Evolutionary conservation across 53 echinoderm and acorn worm species (phyloP), one percentile per base, ranked within the genome.

Genomic region (Echinarachnius parma): DNA sequence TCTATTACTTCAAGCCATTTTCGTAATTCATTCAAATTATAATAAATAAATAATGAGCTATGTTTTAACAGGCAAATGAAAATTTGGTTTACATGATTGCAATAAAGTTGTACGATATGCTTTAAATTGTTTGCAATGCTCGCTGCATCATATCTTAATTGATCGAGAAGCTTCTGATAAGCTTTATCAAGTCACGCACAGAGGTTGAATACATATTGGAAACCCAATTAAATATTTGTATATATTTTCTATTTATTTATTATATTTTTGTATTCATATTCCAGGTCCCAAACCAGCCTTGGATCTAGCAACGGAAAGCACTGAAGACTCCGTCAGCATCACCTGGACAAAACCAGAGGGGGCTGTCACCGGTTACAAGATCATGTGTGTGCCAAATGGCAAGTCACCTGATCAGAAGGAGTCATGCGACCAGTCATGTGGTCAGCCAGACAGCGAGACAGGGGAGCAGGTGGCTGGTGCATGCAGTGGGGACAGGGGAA

Each of bases 331-430:
- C 23, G 48, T 83, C 28, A 48, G 28, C 15, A 59, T 83, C 45
- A 52, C 83, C 0, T 83, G 83, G 83, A 83, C 46, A n/a, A 83
- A 66, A 22, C 83, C 83, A 30, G 77, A 83, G 34, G 66, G 76
- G 3, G 15, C 27, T 9, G 48, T 69, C 48, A 83, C 83, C 13
- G 83, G 65, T 27, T 83, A 66, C 48, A 76, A 76, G 48, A 59
- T 83, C 36, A 66, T 49, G 33, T 83, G 83, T 50, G 39, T 24
- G 15, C 57, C 74, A 34, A 16, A 53, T 39, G 77, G 48, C 29
- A n/a, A 49, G 34, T 72, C 74, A 72, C 74, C n/a, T 57, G 57
- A 72, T 4, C 74, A 36, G 27, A 53, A 69, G 33, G 34, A 49
- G 53, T 69, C 69, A 26, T 52, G 62, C 64, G 78, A 64, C 34